Percentiles rank a stretch among this genome's conserved stretches.
phyloP scores from a whole-genome alignment of 2,797 vertebrate genomes.

The Jordanella pulchra region DNA sequence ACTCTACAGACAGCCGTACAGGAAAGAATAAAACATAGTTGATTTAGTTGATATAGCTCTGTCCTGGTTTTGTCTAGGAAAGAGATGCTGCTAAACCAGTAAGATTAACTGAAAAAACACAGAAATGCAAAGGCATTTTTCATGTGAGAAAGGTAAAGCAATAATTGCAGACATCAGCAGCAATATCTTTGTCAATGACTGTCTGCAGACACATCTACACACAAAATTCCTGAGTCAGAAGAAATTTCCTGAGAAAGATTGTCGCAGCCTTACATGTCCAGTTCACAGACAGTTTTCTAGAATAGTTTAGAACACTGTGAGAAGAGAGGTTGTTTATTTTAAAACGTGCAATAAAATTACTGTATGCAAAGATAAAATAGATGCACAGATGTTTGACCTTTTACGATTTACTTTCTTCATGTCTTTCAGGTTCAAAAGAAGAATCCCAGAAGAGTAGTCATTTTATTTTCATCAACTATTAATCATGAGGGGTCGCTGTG shows the following conservation, averaged over 20 bases:
- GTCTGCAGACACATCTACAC: not conserved
- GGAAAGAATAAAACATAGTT: no score
- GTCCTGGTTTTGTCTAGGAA: no score
- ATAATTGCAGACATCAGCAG: not conserved
- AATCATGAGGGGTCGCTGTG: not conserved
- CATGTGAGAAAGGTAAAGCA: no score
- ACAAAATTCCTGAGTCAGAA: not conserved
- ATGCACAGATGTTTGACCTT: not conserved
- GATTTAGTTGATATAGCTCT: no score
- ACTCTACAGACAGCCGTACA: no score
- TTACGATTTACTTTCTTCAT: slow-evolving; percentile 8
- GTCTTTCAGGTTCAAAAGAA: slow-evolving; percentile 56
- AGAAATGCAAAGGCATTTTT: no score
- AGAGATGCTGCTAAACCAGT: no score
- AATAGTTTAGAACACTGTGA: not conserved
- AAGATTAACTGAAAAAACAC: no score
- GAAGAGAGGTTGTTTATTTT: not conserved
- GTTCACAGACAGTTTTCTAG: not conserved
- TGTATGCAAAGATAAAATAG: not conserved
- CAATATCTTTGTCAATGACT: not conserved
- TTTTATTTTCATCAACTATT: not conserved
- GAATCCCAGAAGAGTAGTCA: slow-evolving; percentile 6
- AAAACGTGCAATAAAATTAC: not conserved
- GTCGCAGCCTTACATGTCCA: not conserved
- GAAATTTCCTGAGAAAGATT: not conserved